phyloP scores from a whole-genome alignment of 1,140 invertebrate species.

The Pantala flavescens region DNA sequence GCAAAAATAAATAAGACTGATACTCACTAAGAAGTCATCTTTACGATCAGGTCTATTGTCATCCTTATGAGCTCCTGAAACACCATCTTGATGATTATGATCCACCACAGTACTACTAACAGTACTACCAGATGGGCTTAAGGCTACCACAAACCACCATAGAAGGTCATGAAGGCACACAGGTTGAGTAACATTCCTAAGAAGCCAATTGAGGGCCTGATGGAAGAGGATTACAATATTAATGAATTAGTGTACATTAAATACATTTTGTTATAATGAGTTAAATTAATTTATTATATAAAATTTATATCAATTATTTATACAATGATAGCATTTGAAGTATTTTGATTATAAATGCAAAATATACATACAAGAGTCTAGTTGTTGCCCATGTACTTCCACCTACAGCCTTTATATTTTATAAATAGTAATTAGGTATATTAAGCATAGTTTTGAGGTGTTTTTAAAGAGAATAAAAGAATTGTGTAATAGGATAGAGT shows the following conservation, averaged over 20 bases:
- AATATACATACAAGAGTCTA: too few relatives aligned
- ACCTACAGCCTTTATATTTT: too few relatives aligned
- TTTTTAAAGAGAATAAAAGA: too few relatives aligned
- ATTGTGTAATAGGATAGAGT: too few relatives aligned
- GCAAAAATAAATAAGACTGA: neutral
- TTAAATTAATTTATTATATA: neutral
- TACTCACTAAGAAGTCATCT: neutral
- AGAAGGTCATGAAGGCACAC: conserved; percentile 84
- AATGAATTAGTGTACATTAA: conserved; percentile 5
- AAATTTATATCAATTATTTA: conserved; percentile 1
- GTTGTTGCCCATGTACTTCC: too few relatives aligned
- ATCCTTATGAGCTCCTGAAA: neutral
- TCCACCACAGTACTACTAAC: neutral
- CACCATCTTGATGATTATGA: neutral
- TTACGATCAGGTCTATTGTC: neutral
- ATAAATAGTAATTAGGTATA: too few relatives aligned
- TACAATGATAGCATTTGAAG: too few relatives aligned
- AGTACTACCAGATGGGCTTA: conserved; percentile 38
- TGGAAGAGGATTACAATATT: conserved; percentile 25
- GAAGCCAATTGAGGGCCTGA: conserved; percentile 87
- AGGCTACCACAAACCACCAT: conserved; percentile 81
- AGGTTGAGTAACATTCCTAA: conserved; percentile 82
- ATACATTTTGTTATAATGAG: neutral
- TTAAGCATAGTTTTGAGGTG: too few relatives aligned
- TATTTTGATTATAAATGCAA: too few relatives aligned